Evolutionary conservation across 2,888 invertebrate species (phyloP).

Genomic region (Phasia obesa): DNA sequence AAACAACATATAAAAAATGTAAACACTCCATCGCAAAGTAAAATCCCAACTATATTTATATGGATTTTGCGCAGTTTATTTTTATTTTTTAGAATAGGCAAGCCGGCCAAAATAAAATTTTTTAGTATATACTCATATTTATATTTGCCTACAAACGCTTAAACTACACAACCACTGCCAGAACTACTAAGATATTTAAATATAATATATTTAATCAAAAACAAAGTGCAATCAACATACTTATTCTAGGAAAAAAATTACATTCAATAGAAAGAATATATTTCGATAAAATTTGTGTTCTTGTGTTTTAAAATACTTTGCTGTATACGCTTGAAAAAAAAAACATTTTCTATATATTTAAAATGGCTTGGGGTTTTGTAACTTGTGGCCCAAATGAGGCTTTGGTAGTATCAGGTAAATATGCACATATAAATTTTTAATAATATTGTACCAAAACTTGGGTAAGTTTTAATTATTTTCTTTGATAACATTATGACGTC

Average conservation of each 20-base stretch:
- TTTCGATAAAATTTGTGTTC: background rate
- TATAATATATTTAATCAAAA: background rate
- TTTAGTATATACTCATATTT: conserved; percentile 66
- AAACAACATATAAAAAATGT: conserved; percentile 47
- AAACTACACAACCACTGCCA: conserved; percentile 39
- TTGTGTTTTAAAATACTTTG: background rate
- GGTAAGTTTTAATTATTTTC: background rate
- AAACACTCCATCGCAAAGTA: conserved; percentile 36
- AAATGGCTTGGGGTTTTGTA: conserved; percentile 93
- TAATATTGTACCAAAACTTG: background rate
- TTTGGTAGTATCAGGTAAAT: conserved; percentile 93
- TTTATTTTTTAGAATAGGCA: conserved; percentile 22
- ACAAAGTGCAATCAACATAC: background rate
- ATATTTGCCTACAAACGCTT: conserved; percentile 47
- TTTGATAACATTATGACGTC: conserved; percentile 75
- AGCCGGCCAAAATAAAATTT: conserved; percentile 64
- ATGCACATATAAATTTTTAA: background rate
- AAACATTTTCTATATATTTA: conserved; percentile 2
- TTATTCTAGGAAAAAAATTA: background rate
- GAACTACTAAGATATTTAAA: background rate
- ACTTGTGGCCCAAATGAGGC: conserved; percentile 98
- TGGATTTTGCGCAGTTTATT: conserved; percentile 58
- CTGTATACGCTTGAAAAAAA: background rate
- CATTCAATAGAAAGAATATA: background rate
- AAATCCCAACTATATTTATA: background rate